Base-by-base conservation (phyloP, 1,140 invertebrate genomes). In the Diprion similis region DNA sequence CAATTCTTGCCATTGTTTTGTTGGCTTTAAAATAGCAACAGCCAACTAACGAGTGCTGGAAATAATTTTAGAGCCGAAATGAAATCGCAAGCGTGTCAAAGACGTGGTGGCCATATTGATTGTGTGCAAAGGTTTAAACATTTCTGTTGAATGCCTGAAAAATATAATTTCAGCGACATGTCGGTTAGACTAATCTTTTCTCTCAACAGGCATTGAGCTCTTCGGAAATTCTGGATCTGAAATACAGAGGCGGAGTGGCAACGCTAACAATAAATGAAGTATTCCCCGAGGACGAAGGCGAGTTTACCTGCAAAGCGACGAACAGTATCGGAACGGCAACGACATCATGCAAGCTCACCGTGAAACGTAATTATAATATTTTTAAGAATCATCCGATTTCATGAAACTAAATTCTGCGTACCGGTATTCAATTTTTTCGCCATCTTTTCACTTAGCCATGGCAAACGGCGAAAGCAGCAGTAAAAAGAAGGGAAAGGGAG, bases 221-320 rank as follows among this genome's bases (percentile, higher is more conserved):
- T 1, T 95, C 93, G 0, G 93, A 97, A 87, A 93, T 97, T 46
- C 91, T 98, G 75, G 95, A 97, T 84, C 89, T 98, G 18, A 97
- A 97, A 88, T 98, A 98, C 83, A 95, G 95, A 84, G 95, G 94
- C 81, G 94, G 96, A 45, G 90, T 95, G 65, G 96, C 96, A 0
- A 94, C 93, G 48, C 87, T 98, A 18, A 92, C 92, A 18, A 98
- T 98, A 77, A 94, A 94, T 76, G 96, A 98, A 89, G 92, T 97
- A 71, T 98, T 96, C 90, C 96, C 96, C 1, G 96, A 98, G 89
- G 97, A 98, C 86, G 96, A 96, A 84, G 97, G 96, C 46, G 91
- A 93, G 72, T 98, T 97, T 83, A 90, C 91, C 8, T 97, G 97
- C 82, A 94, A 93, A 82, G 98, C 98, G 46, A 95, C 92, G 68